Evolutionary conservation across 2,888 invertebrate species (phyloP), one percentile per base, ranked within the genome.

Genomic region (Laspeyria flexula): DNA sequence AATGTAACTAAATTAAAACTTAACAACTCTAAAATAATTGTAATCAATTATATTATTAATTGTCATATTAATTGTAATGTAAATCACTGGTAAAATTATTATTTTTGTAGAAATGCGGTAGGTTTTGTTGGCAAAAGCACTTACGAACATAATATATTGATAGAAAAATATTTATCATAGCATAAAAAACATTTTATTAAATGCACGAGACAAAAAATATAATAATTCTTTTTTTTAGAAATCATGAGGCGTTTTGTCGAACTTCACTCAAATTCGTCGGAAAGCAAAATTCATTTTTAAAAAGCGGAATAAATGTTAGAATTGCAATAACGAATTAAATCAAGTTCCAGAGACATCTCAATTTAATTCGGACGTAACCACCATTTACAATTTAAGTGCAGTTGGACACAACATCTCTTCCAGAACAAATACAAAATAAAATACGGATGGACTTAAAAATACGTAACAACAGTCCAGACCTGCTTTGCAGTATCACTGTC

Each of bases 331-430:
- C 77, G 73, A 78, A 80, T 79, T 70, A 75, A 81, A 81, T 71
- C 59, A 61, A 70, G 70, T 72, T 60, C 65, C 51, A 46, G 47
- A 42, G 55, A 52, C 48, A 51, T 65, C 55, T 71, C 71, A 75
- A 75, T 79, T 78, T 73, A 74, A 81, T 77, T 70, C 69, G 61
- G 65, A 55, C 55, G 50, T 59, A 75, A 91, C 92, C 91, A 91
- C 92, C 92, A 86, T 85, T 85, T 79, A 83, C 90, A 82, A 90
- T 86, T 90, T 86, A 92, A 90, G 92, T 92, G 92, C 92, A 91
- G 92, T 91, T 85, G 78, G 92, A 92, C 92, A 90, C 89, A 90
- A 91, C 91, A 91, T 87, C 88, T 85, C 86, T 71, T 74, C 67
- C 60, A 68, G 67, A 75, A 71, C 67, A 73, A 72, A 76, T 71